A percentile compares a stretch with the other conserved stretches of the same genome.
phyloP scores from a whole-genome alignment of 1,140 invertebrate genomes.

The Xylocopa sonorina region DNA sequence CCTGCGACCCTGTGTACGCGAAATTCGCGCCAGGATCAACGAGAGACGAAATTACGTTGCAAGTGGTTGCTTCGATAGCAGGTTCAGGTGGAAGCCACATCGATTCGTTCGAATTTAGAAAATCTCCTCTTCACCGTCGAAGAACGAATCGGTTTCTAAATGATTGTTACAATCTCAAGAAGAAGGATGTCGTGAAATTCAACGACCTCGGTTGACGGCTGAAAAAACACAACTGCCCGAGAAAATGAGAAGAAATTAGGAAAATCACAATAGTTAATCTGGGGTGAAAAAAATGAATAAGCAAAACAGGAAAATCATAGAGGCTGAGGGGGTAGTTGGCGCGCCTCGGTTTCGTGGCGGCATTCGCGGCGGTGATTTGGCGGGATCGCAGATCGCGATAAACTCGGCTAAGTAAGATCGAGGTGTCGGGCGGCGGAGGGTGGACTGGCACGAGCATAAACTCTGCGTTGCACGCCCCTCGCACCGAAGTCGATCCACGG shows the following conservation, averaged over 20 bases:
- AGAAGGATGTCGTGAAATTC: too few species aligned
- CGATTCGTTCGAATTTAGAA: too few species aligned
- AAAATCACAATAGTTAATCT: too few species aligned
- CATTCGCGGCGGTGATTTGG: constrained; percentile 46
- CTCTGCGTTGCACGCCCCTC: neutral
- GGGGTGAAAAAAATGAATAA: neutral
- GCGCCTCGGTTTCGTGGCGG: constrained; percentile 43
- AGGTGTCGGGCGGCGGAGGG: constrained; percentile 48
- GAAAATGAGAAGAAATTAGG: too few species aligned
- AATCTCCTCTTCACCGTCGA: too few species aligned
- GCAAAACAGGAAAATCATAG: neutral
- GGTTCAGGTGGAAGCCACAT: too few species aligned
- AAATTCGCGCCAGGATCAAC: neutral
- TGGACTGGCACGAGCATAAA: constrained; percentile 49
- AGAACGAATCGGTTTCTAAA: too few species aligned
- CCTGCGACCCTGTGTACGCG: neutral
- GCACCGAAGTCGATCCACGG: constrained; percentile 21
- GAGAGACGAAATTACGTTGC: neutral
- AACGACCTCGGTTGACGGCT: too few species aligned
- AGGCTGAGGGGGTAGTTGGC: neutral
- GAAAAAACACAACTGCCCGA: too few species aligned
- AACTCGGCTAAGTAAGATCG: constrained; percentile 54
- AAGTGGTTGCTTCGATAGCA: too few species aligned
- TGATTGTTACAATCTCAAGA: too few species aligned
- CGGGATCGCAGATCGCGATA: constrained; percentile 54